phyloP scores from a whole-genome alignment of 2,113 vertebrate species.

The Lamprologus ornatipinnis region DNA sequence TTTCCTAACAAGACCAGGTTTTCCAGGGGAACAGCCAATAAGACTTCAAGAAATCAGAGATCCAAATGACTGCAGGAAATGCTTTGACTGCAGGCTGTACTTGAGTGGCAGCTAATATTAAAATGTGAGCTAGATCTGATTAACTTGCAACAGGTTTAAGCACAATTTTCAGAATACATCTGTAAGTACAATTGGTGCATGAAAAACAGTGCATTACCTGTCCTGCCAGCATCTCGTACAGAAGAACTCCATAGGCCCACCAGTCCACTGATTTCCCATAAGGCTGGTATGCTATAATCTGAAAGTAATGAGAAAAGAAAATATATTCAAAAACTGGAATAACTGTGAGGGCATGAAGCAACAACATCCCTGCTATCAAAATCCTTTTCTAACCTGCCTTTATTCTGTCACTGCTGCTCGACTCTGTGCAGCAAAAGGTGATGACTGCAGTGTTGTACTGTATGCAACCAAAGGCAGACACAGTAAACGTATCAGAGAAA shows the following conservation, averaged over 20 bases:
- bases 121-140: not conserved
- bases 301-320: not conserved
- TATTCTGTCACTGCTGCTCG: not conserved
- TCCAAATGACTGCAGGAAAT: not conserved
- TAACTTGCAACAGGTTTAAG: not conserved
- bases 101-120: not conserved
- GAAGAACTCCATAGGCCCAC: slow-evolving; percentile 95
- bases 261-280: slow-evolving; percentile 96
- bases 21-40: not conserved
- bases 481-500: not conserved
- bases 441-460: not conserved
- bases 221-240: slow-evolving; percentile 96
- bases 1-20: not conserved
- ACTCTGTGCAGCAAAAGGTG: not conserved
- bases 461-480: not conserved
- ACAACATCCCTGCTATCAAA: not conserved
- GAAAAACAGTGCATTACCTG: slow-evolving; percentile 74
- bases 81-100: not conserved
- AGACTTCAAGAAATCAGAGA: not conserved
- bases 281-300: slow-evolving; percentile 98
- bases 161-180: not conserved
- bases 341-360: not conserved
- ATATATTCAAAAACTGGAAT: not conserved
- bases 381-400: not conserved
- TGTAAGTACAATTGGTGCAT: not conserved